phyloP scores from a whole-genome alignment of 1,140 invertebrate genomes.

The Eurosta solidaginis region DNA sequence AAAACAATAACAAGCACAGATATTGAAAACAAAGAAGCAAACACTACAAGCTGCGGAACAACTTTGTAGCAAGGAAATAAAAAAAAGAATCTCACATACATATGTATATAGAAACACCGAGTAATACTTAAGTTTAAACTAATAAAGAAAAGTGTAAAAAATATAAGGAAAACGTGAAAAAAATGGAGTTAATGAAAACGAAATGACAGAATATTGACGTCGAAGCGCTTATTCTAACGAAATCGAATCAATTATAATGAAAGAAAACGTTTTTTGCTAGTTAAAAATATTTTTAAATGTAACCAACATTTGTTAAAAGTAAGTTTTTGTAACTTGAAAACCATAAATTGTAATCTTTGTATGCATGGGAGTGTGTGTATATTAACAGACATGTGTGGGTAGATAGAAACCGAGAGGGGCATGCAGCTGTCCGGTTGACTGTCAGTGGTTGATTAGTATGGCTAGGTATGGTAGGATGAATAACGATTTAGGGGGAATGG shows the following conservation, averaged over 20 bases:
- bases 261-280: not conserved
- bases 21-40: not conserved
- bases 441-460: not conserved
- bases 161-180: not conserved
- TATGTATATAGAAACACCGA: not conserved
- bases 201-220: not conserved
- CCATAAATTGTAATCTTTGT: too few relatives aligned
- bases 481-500: not conserved
- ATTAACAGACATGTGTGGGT: not conserved
- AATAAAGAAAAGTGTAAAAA: not conserved
- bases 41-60: not conserved
- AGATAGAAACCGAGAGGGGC: not conserved
- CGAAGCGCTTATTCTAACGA: not conserved
- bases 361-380: not conserved
- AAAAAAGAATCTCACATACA: not conserved
- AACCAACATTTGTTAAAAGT: not conserved
- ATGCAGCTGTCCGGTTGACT: constrained; percentile 1
- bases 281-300: not conserved
- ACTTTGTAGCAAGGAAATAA: not conserved
- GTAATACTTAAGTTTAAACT: not conserved
- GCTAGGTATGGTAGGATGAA: not conserved
- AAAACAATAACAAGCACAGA: not conserved
- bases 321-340: too few relatives aligned
- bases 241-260: not conserved
- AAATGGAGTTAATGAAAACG: not conserved